phyloP scores from a whole-genome alignment of 2,888 invertebrate species.

The Lymantria monacha region DNA sequence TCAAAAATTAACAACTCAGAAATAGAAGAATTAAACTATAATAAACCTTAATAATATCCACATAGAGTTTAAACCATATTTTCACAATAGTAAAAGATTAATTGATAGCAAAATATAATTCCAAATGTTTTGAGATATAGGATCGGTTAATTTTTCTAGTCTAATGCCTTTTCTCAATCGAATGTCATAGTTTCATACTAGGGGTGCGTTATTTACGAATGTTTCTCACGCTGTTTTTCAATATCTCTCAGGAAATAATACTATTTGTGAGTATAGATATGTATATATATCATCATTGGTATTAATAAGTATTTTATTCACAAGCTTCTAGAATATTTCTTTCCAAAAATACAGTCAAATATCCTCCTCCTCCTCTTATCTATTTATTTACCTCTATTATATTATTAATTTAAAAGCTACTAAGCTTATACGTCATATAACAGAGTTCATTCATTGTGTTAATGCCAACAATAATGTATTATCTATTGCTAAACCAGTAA shows the following conservation, averaged over 20 bases:
- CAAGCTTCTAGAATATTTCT: too few species aligned
- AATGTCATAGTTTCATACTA: slow-evolving; percentile 51
- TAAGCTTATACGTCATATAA: background rate
- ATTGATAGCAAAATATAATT: slow-evolving; percentile 44
- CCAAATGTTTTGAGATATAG: slow-evolving; percentile 59
- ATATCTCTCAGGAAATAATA: slow-evolving; percentile 1
- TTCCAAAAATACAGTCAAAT: too few species aligned
- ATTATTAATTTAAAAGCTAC: too few species aligned
- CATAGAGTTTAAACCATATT: slow-evolving; percentile 18
- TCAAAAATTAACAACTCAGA: slow-evolving; percentile 11
- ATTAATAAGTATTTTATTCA: too few species aligned
- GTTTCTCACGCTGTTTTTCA: slow-evolving; percentile 54
- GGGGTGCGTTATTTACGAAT: slow-evolving; percentile 39
- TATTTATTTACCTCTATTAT: too few species aligned
- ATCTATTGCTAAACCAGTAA: slow-evolving; percentile 16
- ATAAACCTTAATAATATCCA: slow-evolving; percentile 31
- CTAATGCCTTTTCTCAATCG: slow-evolving; percentile 70
- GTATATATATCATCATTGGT: too few species aligned
- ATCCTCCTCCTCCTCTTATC: too few species aligned
- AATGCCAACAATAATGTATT: slow-evolving; percentile 13
- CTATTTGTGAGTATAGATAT: background rate
- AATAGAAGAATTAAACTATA: slow-evolving; percentile 17
- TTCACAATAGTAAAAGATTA: slow-evolving; percentile 9
- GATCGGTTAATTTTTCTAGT: slow-evolving; percentile 75
- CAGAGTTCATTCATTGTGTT: slow-evolving; percentile 9